These are phyloP conservation scores for Columba guinea DNA, from an alignment of 2,797 vertebrate genomes.

Conservation along the genomic window DNA sequence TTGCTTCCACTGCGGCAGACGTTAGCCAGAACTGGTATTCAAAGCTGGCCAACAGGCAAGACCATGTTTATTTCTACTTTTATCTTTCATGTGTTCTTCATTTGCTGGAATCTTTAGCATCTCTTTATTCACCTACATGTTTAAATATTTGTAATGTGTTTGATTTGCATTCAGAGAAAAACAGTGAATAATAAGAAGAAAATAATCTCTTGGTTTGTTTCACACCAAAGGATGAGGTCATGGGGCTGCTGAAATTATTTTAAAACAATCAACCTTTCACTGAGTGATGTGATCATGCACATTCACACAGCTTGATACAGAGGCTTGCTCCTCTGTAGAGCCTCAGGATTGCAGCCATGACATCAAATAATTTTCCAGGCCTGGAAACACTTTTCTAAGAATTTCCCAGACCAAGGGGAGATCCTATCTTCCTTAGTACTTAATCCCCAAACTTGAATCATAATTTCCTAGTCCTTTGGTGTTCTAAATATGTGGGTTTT, in stretches of 20 bases:
- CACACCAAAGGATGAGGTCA: constrained; percentile 9
- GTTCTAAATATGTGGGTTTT: background rate
- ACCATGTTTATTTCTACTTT: background rate
- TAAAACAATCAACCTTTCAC: constrained; percentile 11
- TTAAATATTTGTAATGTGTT: background rate
- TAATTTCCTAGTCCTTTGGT: background rate
- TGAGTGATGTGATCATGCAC: background rate
- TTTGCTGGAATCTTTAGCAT: background rate
- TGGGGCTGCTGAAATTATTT: constrained; percentile 16
- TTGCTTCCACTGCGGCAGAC: background rate
- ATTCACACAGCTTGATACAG: background rate
- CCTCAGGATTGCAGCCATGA: background rate
- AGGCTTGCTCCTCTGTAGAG: background rate
- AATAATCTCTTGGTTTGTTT: background rate
- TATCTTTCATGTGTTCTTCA: background rate
- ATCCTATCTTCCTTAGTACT: background rate
- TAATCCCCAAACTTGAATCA: background rate
- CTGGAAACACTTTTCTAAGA: background rate
- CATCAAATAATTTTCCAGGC: background rate
- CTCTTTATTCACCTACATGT: background rate
- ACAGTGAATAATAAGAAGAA: background rate
- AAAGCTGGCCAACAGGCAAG: background rate
- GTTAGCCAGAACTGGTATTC: background rate
- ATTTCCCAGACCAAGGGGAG: background rate
- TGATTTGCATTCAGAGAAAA: background rate